Conservation (phyloP, 1,140 invertebrate species). For the Atopsyche davidsoni region DNA sequence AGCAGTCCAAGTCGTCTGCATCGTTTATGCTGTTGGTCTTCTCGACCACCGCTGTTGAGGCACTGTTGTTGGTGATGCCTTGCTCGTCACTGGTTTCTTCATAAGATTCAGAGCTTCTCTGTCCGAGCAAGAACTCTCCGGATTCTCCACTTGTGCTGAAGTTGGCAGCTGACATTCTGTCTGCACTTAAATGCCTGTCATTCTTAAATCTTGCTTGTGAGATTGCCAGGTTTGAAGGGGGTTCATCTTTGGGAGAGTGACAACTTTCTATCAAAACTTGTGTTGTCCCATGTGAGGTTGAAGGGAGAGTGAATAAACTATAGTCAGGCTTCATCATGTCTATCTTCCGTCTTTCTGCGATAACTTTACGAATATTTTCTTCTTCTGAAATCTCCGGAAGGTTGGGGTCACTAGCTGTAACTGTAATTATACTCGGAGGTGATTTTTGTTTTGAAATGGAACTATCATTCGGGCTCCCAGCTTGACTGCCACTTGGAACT, state of each 20-base stretch:
- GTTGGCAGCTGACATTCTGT: conserved; percentile 27
- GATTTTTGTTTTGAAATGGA: conserved; percentile 16
- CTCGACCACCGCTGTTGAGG: conserved; percentile 28
- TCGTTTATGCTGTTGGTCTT: conserved; percentile 30
- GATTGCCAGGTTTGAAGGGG: conserved; percentile 11
- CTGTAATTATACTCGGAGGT: conserved; percentile 16
- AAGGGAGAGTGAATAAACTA: conserved; percentile 12
- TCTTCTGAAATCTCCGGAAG: conserved; percentile 33
- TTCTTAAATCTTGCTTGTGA: conserved; percentile 14
- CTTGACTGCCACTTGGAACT: conserved; percentile 2
- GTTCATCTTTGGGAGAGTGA: conserved; percentile 23
- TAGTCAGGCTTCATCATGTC: conserved; percentile 38
- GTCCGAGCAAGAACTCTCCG: conserved; percentile 25
- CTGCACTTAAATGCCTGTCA: conserved; percentile 26
- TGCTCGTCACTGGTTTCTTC: conserved; percentile 29
- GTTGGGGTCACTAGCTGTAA: conserved; percentile 16
- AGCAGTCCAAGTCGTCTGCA: conserved; percentile 27
- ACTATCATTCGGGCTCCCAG: conserved; percentile 10
- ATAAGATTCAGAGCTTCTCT: conserved; percentile 27
- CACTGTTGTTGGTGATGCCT: conserved; percentile 27
- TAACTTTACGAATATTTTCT: conserved; percentile 46
- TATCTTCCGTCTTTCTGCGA: conserved; percentile 45
- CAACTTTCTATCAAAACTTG: conserved; percentile 29
- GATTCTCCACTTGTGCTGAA: conserved; percentile 29
- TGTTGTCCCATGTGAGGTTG: conserved; percentile 20